Conservation (phyloP, 2,888 invertebrate genomes). For the Scaptomyza flava region DNA sequence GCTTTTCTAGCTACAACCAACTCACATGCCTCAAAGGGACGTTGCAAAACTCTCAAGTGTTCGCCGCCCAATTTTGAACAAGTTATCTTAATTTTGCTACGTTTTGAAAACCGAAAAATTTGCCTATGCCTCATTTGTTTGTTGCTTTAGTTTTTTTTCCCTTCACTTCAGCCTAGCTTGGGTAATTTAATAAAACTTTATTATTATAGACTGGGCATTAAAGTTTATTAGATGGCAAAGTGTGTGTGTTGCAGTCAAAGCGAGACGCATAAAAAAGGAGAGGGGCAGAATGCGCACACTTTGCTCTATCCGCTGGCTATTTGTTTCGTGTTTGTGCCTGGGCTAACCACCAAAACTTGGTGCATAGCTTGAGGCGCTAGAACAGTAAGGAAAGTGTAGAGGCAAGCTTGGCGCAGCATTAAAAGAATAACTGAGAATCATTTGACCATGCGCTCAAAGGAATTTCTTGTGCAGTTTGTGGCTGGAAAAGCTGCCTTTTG, state of each 20-base stretch:
- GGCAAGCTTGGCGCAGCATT: constrained; percentile 35
- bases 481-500: constrained; percentile 17
- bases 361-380: constrained; percentile 70
- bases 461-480: constrained; percentile 57
- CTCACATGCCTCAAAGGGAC: constrained; percentile 10
- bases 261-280: neutral
- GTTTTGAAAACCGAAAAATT: constrained; percentile 49
- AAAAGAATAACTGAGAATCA: constrained; percentile 75
- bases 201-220: constrained; percentile 81
- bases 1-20: constrained; percentile 42
- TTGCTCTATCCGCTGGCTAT: constrained; percentile 17
- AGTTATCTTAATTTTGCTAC: constrained; percentile 68
- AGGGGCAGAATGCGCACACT: constrained; percentile 2
- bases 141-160: neutral
- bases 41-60: constrained; percentile 7
- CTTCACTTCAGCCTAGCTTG: constrained; percentile 10
- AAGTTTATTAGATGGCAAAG: constrained; percentile 79
- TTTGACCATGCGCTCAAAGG: constrained; percentile 75
- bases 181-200: constrained; percentile 82
- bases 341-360: constrained; percentile 66
- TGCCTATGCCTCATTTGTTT: constrained; percentile 57
- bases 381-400: neutral
- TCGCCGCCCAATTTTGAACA: constrained; percentile 32
- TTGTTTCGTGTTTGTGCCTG: constrained; percentile 43
- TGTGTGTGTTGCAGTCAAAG: constrained; percentile 35